A percentile compares a stretch with the other conserved stretches of the same genome.
Evolutionary conservation across 2,113 vertebrate species (phyloP).

Genomic region (Tetrao urogallus): DNA sequence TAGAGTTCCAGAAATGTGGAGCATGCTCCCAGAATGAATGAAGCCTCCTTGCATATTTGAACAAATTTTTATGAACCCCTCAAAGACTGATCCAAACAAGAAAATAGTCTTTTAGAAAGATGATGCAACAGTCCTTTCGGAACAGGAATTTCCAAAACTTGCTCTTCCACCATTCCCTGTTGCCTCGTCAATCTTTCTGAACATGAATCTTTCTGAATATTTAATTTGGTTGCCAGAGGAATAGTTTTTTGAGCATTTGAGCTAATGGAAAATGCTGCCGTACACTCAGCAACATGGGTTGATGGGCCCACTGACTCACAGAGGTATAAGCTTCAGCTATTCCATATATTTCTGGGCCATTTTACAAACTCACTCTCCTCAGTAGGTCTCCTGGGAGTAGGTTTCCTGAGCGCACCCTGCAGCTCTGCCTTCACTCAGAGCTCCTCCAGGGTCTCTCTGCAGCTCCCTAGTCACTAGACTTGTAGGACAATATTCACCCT

Average conservation of each 20-base stretch:
- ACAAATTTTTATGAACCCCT: not conserved
- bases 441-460: not conserved
- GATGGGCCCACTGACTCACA: not conserved
- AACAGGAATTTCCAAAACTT: not conserved
- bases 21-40: not conserved
- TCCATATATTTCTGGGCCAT: not conserved
- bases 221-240: not conserved
- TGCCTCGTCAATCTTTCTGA: no score
- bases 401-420: not conserved
- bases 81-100: not conserved
- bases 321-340: not conserved
- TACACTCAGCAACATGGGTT: not conserved
- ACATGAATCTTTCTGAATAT: not conserved
- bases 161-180: not conserved
- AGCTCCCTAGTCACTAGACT: not conserved
- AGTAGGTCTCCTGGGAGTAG: not conserved
- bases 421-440: not conserved
- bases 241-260: not conserved
- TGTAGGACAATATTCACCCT: not conserved
- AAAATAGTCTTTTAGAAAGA: not conserved
- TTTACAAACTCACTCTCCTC: not conserved
- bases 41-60: not conserved
- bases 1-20: not conserved
- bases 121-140: not conserved
- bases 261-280: rapidly evolving